Conservation (phyloP, 2,113 vertebrate species). For the Panthera leo region DNA sequence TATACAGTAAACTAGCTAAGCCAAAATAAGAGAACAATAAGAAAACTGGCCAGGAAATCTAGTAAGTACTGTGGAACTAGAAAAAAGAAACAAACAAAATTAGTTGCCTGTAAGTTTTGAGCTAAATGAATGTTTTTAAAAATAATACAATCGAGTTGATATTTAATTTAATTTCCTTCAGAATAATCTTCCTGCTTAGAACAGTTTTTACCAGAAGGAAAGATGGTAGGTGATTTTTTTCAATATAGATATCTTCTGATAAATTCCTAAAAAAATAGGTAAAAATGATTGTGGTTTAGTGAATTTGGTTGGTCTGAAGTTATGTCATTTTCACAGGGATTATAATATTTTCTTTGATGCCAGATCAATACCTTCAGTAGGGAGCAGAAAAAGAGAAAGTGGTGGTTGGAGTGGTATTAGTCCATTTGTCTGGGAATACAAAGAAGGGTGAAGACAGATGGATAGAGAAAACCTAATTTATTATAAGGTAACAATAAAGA, state of each 20-base stretch:
- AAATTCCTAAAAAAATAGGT: neutral
- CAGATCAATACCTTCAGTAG: neutral
- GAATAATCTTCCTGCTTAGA: neutral
- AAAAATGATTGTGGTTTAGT: neutral
- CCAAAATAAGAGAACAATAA: conserved; percentile 40
- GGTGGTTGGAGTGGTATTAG: neutral
- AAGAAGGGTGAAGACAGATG: neutral
- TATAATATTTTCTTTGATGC: neutral
- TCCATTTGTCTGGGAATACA: neutral
- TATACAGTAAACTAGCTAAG: neutral
- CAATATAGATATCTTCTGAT: neutral
- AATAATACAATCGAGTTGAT: neutral
- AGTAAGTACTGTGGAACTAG: conserved; percentile 9
- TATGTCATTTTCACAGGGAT: neutral
- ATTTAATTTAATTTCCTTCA: conserved; percentile 39
- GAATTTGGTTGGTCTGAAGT: neutral
- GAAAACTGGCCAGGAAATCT: conserved; percentile 45
- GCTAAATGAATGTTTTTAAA: neutral
- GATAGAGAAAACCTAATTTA: neutral
- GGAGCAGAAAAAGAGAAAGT: neutral
- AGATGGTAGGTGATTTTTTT: neutral
- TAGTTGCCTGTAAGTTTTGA: neutral
- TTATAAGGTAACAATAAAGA: neutral
- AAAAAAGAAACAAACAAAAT: conserved; percentile 36
- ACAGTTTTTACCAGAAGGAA: conserved; percentile 20